Evolutionary conservation across 2,113 vertebrate genomes (phyloP).

Genomic region (Catharus minimus): DNA sequence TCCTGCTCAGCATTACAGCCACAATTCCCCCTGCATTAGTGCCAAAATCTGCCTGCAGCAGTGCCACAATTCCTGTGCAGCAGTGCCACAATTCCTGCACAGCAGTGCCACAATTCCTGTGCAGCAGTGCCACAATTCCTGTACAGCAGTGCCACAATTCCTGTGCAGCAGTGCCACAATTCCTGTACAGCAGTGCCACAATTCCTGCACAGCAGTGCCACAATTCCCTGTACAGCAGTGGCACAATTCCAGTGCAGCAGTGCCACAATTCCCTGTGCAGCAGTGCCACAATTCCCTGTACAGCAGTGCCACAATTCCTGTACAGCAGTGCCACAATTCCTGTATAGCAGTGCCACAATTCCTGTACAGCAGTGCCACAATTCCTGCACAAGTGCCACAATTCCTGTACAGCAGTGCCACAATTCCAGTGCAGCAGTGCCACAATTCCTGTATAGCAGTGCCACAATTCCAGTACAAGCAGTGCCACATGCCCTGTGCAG

Average conservation of each 20-base stretch:
- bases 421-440: background rate
- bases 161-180: background rate
- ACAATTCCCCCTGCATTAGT: no score
- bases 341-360: no score
- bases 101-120: background rate
- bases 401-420: background rate
- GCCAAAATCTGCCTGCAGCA: background rate
- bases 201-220: background rate
- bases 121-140: background rate
- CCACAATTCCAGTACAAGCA: background rate
- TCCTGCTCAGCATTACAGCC: background rate
- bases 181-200: background rate
- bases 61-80: background rate
- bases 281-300: background rate
- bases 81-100: background rate
- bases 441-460: background rate
- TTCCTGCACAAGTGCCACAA: background rate
- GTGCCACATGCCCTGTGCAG: background rate
- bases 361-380: background rate
- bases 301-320: background rate
- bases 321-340: background rate
- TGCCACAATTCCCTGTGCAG: background rate
- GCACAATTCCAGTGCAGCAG: background rate
- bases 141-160: background rate
- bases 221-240: no score